Conservation (phyloP, 1,140 invertebrate species). For the Tetranychus cinnabarinus region DNA sequence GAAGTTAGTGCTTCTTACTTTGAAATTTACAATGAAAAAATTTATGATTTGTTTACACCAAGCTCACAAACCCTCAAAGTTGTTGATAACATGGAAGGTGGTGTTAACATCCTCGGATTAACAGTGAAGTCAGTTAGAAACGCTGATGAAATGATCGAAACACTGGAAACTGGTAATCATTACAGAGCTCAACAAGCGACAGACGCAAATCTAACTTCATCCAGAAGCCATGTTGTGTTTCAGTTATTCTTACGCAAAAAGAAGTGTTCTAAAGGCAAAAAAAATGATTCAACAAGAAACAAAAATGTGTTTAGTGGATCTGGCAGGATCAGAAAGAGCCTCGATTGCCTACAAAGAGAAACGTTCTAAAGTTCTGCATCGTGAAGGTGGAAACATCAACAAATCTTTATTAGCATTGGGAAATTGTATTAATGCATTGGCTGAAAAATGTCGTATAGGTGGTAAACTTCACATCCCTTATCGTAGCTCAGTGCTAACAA, state of each 20-base stretch:
- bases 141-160: conserved; percentile 52
- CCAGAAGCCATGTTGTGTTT: conserved; percentile 86
- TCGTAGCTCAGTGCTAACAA: conserved; percentile 81
- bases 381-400: conserved; percentile 83
- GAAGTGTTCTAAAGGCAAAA: conserved; percentile 2
- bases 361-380: conserved; percentile 4
- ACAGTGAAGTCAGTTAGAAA: conserved; percentile 42
- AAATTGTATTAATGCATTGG: conserved; percentile 79
- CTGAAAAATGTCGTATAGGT: conserved; percentile 28
- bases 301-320: conserved; percentile 9
- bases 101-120: conserved; percentile 63
- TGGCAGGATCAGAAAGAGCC: conserved; percentile 37
- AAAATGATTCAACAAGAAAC: conserved; percentile 6
- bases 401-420: conserved; percentile 69
- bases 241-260: conserved; percentile 32
- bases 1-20: conserved; percentile 26
- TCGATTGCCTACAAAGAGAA: conserved; percentile 37
- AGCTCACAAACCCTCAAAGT: conserved; percentile 32
- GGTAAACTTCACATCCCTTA: conserved; percentile 51
- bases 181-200: conserved; percentile 90
- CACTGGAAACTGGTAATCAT: conserved; percentile 63
- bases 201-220: conserved; percentile 86
- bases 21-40: conserved; percentile 24
- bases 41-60: conserved; percentile 9
- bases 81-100: conserved; percentile 54